phyloP scores from a whole-genome alignment of 2,888 invertebrate genomes.

The Andricus quercusramuli region DNA sequence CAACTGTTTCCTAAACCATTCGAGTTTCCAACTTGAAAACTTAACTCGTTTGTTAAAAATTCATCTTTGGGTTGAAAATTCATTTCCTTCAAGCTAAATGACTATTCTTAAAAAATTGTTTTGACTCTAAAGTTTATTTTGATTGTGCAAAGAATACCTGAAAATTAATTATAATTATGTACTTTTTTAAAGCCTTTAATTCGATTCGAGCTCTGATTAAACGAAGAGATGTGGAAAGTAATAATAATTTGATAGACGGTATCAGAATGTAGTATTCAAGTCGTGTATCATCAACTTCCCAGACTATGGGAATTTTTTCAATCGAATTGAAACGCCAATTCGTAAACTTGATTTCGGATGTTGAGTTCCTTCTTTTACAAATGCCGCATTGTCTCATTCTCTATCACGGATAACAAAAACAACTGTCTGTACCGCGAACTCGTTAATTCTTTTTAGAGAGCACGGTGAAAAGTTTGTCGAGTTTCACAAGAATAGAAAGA shows the following conservation, averaged over 20 bases:
- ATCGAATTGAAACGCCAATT: neutral
- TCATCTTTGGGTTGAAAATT: too few relatives aligned
- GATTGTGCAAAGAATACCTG: too few relatives aligned
- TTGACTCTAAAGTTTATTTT: too few relatives aligned
- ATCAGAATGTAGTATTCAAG: neutral
- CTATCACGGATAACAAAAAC: conserved; percentile 20
- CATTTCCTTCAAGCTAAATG: too few relatives aligned
- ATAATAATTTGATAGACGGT: neutral
- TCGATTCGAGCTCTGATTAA: too few relatives aligned
- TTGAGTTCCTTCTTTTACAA: conserved; percentile 2
- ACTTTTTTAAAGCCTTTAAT: too few relatives aligned
- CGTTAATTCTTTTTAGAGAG: conserved; percentile 40
- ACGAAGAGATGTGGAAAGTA: neutral
- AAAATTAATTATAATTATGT: too few relatives aligned
- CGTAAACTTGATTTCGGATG: neutral
- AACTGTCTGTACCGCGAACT: conserved; percentile 29
- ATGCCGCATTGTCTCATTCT: conserved; percentile 11
- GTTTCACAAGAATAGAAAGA: conserved; percentile 27
- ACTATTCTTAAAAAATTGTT: too few relatives aligned
- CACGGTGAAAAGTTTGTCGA: conserved; percentile 29
- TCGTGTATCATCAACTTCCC: neutral
- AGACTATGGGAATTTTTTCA: neutral
- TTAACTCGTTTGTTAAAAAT: too few relatives aligned
- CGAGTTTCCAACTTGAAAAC: too few relatives aligned
- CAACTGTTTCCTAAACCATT: too few relatives aligned